A percentile compares a stretch with the other conserved stretches of the same genome.
phyloP scores from a whole-genome alignment of 2,113 vertebrate species.

The Megaceryle torquata region DNA sequence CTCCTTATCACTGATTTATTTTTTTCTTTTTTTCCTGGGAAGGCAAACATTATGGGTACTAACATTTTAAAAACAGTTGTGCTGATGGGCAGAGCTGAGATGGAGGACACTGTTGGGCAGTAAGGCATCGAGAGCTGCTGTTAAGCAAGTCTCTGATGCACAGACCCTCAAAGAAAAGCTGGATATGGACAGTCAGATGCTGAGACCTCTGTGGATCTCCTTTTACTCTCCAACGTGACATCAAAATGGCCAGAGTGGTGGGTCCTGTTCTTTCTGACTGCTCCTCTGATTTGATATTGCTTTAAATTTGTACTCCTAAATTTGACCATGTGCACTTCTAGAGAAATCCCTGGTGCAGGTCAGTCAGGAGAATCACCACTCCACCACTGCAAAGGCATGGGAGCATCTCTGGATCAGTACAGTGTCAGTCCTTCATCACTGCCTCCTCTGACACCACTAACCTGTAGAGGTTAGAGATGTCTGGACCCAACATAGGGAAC shows the following conservation, averaged over 20 bases:
- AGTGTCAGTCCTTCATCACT: neutral
- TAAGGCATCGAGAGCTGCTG: accelerated
- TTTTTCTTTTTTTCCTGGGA: neutral
- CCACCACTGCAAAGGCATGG: neutral
- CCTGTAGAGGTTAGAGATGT: neutral
- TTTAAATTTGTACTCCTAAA: neutral
- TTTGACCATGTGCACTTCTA: neutral
- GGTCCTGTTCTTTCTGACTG: neutral
- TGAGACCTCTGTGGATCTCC: neutral
- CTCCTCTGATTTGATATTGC: neutral
- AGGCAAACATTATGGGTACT: neutral
- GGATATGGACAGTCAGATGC: neutral
- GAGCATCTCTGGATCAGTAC: neutral
- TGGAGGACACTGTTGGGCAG: neutral
- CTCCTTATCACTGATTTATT: neutral
- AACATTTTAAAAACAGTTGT: neutral
- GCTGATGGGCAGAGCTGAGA: neutral
- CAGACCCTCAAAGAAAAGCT: neutral
- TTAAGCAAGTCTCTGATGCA: neutral
- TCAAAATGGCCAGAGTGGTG: neutral
- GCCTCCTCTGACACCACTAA: neutral
- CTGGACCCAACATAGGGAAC: neutral
- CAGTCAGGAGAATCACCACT: neutral
- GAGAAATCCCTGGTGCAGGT: neutral
- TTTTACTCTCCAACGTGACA: neutral